Evolutionary conservation across 2,797 vertebrate genomes (phyloP), one percentile per base, ranked within the genome.

Genomic region (Morelia viridis): DNA sequence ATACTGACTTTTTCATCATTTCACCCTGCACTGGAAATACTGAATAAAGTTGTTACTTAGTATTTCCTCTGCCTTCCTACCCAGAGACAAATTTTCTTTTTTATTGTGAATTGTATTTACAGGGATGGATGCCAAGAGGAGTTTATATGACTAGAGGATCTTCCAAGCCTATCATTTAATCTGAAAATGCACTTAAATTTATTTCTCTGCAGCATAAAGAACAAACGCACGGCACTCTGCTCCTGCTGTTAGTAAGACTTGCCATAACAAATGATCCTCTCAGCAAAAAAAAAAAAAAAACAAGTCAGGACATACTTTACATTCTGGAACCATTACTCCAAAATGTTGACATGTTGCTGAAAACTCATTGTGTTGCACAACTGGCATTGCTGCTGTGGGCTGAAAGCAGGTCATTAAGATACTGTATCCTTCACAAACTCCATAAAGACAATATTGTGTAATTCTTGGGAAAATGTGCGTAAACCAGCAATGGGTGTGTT

Each of bases 301-400:
- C 71, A 85, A 80, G 10, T 15, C 89, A 41, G 62, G n/a, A 12
- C 92, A 88, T 89, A 19, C 80, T 91, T 93, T 88, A 89, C n/a
- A 41, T 90, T 56, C 89, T 64, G 85, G 24, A 80, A 35, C 50
- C 4, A 62, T 92, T 87, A 50, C 86, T 94, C 95, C 87, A 91
- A 76, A 93, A 94, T 46, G 76, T 90, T 89, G 46, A 53, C 4
- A n/a, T 4, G 0, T 84, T 68, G 83, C 76, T 89, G 88, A 92
- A 94, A 95, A 93, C 80, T 91, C 56, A 22, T 93, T 93, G 92
- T 87, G 22, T 90, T 92, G 68, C 41, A 46, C 35, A 84, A 86
- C 68, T 88, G 80, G 6, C 31, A 13, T 64, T 93, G 62, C 60
- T 94, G 90, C 76, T 92, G 9, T 90, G 90, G 88, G 89, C 88